Conservation (phyloP, 1,140 invertebrate genomes). For the Galendromus occidentalis region DNA sequence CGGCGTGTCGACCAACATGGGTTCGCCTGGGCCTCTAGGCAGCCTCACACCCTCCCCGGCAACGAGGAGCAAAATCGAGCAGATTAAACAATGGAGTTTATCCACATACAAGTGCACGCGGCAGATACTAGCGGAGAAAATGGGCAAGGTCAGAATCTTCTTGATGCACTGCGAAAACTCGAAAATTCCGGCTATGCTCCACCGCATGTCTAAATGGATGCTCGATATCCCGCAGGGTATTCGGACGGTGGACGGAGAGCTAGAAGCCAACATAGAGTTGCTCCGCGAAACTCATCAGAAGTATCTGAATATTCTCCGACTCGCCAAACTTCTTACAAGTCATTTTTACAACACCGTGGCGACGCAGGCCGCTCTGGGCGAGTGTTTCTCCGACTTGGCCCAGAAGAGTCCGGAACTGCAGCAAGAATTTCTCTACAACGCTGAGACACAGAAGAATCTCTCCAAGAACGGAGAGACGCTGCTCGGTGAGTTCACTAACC, state of each 20-base stretch:
- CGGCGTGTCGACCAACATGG: not conserved
- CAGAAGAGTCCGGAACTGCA: slow-evolving; percentile 85
- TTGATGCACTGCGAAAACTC: not conserved
- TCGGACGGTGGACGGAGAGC: slow-evolving; percentile 65
- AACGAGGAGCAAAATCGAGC: slow-evolving; percentile 46
- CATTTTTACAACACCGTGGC: slow-evolving; percentile 75
- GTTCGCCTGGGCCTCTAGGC: not conserved
- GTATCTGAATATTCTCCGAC: slow-evolving; percentile 64
- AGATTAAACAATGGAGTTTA: slow-evolving; percentile 82
- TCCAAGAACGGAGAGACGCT: slow-evolving; percentile 84
- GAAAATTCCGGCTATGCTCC: not conserved
- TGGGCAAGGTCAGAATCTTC: slow-evolving; percentile 46
- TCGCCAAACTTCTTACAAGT: slow-evolving; percentile 51
- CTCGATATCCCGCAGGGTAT: slow-evolving; percentile 32
- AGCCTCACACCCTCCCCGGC: slow-evolving; percentile 7
- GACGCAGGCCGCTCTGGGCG: slow-evolving; percentile 56
- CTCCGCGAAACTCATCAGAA: slow-evolving; percentile 81
- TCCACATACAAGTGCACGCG: slow-evolving; percentile 92
- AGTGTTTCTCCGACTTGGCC: slow-evolving; percentile 80
- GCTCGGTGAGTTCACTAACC: slow-evolving; percentile 29
- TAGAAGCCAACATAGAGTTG: slow-evolving; percentile 77
- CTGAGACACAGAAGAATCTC: slow-evolving; percentile 76
- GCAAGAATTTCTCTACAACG: slow-evolving; percentile 83
- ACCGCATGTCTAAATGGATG: not conserved
- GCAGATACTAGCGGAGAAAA: slow-evolving; percentile 78